phyloP scores from a whole-genome alignment of 2,888 invertebrate genomes.

The Cinara cedri region DNA sequence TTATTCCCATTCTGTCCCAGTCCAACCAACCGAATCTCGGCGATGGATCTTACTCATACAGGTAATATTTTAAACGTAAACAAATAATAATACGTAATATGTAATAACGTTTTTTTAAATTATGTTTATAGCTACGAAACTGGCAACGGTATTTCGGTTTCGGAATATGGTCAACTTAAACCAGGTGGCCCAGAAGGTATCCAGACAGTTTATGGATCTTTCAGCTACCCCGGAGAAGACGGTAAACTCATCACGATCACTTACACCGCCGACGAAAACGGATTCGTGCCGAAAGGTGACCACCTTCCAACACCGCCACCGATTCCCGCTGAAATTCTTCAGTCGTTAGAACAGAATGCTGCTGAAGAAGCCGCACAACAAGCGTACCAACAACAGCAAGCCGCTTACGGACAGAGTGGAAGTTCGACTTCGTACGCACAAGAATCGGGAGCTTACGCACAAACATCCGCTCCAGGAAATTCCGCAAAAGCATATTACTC shows the following conservation, averaged over 20 bases:
- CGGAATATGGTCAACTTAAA: slow-evolving; percentile 75
- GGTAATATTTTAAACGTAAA: slow-evolving; percentile 63
- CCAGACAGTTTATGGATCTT: slow-evolving; percentile 63
- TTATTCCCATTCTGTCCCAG: slow-evolving; percentile 69
- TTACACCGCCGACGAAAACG: slow-evolving; percentile 78
- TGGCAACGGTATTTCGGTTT: slow-evolving; percentile 75
- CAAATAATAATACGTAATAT: not conserved
- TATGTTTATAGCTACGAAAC: slow-evolving; percentile 71
- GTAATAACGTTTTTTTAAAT: not conserved
- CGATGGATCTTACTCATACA: slow-evolving; percentile 71
- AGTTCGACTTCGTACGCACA: slow-evolving; percentile 23
- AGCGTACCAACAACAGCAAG: slow-evolving; percentile 57
- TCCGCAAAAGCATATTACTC: slow-evolving; percentile 15
- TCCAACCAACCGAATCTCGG: slow-evolving; percentile 69
- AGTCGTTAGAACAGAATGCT: slow-evolving; percentile 57
- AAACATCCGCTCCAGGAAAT: slow-evolving; percentile 7
- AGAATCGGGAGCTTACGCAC: slow-evolving; percentile 30
- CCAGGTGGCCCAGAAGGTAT: slow-evolving; percentile 63
- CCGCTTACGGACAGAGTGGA: slow-evolving; percentile 33
- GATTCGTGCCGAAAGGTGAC: slow-evolving; percentile 63
- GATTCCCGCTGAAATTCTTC: slow-evolving; percentile 61
- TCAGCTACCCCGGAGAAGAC: slow-evolving; percentile 75
- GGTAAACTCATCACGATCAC: slow-evolving; percentile 69
- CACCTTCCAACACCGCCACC: slow-evolving; percentile 62
- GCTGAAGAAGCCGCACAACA: slow-evolving; percentile 59